These are phyloP conservation scores for Amblyornis subalaris DNA, from an alignment of 2,113 vertebrate species.

Conservation along the genomic window DNA sequence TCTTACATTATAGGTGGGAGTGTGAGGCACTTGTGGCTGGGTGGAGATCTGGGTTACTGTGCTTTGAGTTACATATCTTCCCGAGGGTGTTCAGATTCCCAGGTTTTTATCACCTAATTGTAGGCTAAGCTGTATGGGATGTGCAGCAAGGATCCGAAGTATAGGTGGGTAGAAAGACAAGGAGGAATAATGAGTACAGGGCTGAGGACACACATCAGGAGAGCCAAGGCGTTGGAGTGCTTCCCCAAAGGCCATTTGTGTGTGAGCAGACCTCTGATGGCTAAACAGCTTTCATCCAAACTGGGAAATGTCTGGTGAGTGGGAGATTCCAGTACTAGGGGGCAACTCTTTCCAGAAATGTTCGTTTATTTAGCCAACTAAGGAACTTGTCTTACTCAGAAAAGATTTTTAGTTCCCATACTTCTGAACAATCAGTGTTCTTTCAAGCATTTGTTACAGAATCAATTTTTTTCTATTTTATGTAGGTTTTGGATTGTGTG, in stretches of 20 bases:
- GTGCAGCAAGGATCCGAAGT: not conserved
- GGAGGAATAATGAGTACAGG: not conserved
- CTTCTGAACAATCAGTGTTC: not conserved
- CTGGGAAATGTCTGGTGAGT: not conserved
- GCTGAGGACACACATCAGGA: not conserved
- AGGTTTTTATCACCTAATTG: not conserved
- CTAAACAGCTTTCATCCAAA: not conserved
- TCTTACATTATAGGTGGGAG: not conserved
- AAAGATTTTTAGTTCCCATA: not conserved
- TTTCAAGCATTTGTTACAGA: not conserved
- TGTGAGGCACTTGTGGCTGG: not conserved
- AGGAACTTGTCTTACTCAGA: not conserved
- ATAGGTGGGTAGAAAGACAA: not conserved
- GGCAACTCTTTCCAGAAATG: not conserved
- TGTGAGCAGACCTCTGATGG: not conserved
- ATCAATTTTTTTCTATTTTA: not conserved
- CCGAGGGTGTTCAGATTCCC: not conserved
- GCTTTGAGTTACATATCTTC: not conserved
- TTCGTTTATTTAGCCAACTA: not conserved
- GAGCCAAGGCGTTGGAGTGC: not conserved
- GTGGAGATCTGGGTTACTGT: not conserved
- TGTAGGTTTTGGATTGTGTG: slow-evolving; percentile 93
- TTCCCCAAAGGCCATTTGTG: not conserved
- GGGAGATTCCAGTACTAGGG: not conserved
- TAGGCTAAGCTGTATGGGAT: not conserved